Conservation (phyloP, 1,140 invertebrate genomes). For the Aphis gossypii region DNA sequence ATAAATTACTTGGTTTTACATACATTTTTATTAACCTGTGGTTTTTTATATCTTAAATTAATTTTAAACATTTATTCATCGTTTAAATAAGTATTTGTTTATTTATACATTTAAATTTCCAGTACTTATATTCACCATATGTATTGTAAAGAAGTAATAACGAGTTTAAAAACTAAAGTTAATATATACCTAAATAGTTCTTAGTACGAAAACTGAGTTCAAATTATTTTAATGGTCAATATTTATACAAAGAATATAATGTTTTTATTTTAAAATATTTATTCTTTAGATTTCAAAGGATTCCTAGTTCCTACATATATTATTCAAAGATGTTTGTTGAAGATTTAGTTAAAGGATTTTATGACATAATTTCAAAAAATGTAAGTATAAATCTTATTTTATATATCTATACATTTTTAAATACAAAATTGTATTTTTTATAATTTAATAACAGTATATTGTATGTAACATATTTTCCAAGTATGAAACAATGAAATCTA, state of each 20-base stretch:
- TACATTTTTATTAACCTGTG: too few relatives aligned
- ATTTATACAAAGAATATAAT: not conserved
- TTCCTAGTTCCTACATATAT: conserved; percentile 1
- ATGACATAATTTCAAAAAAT: conserved; percentile 76
- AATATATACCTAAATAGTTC: too few relatives aligned
- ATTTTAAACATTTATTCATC: too few relatives aligned
- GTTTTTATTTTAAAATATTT: not conserved
- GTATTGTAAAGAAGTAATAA: too few relatives aligned
- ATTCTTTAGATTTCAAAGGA: not conserved
- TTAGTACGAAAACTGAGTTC: too few relatives aligned
- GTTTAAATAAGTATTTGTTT: too few relatives aligned
- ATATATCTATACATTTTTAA: not conserved
- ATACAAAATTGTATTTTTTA: not conserved
- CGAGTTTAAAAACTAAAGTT: too few relatives aligned
- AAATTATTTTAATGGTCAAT: not conserved
- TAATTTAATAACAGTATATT: not conserved
- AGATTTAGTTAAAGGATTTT: conserved; percentile 81
- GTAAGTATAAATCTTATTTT: conserved; percentile 66
- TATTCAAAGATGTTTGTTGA: conserved; percentile 74
- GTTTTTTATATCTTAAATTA: too few relatives aligned
- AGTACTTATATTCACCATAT: too few relatives aligned
- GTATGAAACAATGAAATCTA: not conserved
- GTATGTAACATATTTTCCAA: not conserved
- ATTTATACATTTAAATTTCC: too few relatives aligned
- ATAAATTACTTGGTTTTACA: too few relatives aligned